Evolutionary conservation across 2,797 vertebrate species (phyloP), one percentile per base, ranked within the genome.

Genomic region (Morus bassanus): DNA sequence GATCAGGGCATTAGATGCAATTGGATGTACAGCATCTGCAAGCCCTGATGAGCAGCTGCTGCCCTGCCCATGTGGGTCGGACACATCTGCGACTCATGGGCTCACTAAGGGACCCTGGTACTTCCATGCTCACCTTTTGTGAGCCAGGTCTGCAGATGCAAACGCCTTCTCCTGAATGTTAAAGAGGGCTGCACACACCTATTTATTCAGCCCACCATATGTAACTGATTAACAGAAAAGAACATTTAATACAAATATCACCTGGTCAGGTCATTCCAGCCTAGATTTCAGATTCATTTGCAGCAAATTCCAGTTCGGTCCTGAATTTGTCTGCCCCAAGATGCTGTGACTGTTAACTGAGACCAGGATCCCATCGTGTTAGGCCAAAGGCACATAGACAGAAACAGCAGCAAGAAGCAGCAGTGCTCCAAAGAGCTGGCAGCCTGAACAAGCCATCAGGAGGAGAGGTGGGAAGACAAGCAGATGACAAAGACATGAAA

Each of bases 41-140:
- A 48, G 48, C 28, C 30, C 45, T 28, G 61, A 72, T 1, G 10
- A 77, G 64, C 50, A 83, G 69, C 37, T 1, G 0, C 69, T 51
- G 48, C 46, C 45, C 61, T 78, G 87, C 9, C 39, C 11, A 10
- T 0, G 3, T 19, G 41, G 3, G 1, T 18, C 0, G 1, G 28
- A 53, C n/a, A 64, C 8, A 5, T 31, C 25, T 37, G 18, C 4
- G 5, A 5, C 11, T 9, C 6, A 0, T 11, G 27, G 51, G 46
- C 70, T 73, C 39, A 10, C n/a, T n/a, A 6, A 45, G 46, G 59
- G 45, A 31, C 46, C 23, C 25, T 15, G 37, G 18, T 21, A 73
- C 54, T 39, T 69, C 14, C 59, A 41, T 2, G 1, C 18, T 87
- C 23, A 0, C 11, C 1, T 2, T 45, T 22, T 50, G 41, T 33